Base-by-base conservation (phyloP, 2,113 vertebrate species). In the Formicarius rufipectus region DNA sequence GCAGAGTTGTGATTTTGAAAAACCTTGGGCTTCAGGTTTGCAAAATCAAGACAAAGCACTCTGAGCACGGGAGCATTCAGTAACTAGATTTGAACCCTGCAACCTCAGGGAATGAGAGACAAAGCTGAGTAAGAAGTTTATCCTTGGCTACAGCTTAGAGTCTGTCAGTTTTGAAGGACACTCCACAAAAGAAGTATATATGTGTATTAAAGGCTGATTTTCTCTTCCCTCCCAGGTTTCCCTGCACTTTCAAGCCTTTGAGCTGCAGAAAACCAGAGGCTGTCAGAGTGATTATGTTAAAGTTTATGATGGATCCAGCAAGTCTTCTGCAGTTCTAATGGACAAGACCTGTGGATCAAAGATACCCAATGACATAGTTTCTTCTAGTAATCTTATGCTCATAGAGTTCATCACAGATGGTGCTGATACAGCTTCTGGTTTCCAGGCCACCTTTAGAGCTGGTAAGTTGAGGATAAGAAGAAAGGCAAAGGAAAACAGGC, bases 251-350 rank as follows among this genome's bases (percentile, higher is more conserved):
- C 71, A 94, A 69, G 42, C 84, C n/a, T 96, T 97, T 91, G 74
- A 95, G 4, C 71, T 97, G 55, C 91, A 90, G 50, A 31, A 7
- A 73, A 96, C 95, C 15, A 79, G 8, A 50, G 69, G 56, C 42
- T 97, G 96, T 88, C 78, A 93, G 84, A 33, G 93, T 71, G 96
- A 97, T 66, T 97, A 95, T 23, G 28, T 97, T 71, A 97, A 93
- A 77, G 56, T 97, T 87, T 97, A 97, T 84, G 92, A 97, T 39
- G 96, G 97, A 72, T 78, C 91, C 64, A 96, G 84, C 89, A 97
- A 89, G 55, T 93, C 89, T 56, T 96, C 95, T 60, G 35, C 93
- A 47, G 59, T 97, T 66, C 87, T 97, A 56, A 87, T 97, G 80
- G 87, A 96, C 68, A 97, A 95, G n/a, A 97, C 96, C 12, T 97